Evolutionary conservation across 2,797 vertebrate species (phyloP).

Genomic region (Enteromius anoplus): DNA sequence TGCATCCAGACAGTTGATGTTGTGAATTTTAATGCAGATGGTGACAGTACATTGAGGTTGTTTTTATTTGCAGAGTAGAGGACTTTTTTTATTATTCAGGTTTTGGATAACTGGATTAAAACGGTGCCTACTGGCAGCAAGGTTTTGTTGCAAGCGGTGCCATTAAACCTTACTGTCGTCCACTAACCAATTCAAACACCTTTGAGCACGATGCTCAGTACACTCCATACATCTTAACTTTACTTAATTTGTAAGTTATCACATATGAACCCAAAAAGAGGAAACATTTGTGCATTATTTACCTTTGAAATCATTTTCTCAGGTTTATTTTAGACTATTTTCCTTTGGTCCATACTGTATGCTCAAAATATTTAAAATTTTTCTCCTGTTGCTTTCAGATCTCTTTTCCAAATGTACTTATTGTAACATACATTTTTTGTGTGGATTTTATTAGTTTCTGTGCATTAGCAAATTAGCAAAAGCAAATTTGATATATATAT

Average conservation of each 20-base stretch:
- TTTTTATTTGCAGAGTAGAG: constrained; percentile 15
- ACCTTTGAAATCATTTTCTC: no score
- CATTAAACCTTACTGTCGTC: not conserved
- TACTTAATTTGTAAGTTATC: no score
- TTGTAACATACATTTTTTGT: not conserved
- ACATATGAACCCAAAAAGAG: not conserved
- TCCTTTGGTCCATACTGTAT: no score
- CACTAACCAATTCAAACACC: not conserved
- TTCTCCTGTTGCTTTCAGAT: not conserved
- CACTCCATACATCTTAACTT: not conserved
- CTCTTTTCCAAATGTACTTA: not conserved
- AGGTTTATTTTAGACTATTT: no score
- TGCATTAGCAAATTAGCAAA: no score
- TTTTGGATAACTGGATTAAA: constrained; percentile 19
- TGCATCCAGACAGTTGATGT: constrained; percentile 29
- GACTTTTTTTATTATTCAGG: not conserved
- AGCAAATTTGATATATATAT: no score
- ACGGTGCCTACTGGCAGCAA: not conserved
- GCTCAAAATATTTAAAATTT: no score
- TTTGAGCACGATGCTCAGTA: no score
- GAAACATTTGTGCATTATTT: not conserved
- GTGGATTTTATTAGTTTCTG: not conserved
- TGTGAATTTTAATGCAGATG: constrained; percentile 25
- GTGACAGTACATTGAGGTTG: constrained; percentile 16
- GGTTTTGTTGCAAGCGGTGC: not conserved